Evolutionary conservation across 2,888 invertebrate species (phyloP), one percentile per base, ranked within the genome.

Genomic region (Thelaira solivaga): DNA sequence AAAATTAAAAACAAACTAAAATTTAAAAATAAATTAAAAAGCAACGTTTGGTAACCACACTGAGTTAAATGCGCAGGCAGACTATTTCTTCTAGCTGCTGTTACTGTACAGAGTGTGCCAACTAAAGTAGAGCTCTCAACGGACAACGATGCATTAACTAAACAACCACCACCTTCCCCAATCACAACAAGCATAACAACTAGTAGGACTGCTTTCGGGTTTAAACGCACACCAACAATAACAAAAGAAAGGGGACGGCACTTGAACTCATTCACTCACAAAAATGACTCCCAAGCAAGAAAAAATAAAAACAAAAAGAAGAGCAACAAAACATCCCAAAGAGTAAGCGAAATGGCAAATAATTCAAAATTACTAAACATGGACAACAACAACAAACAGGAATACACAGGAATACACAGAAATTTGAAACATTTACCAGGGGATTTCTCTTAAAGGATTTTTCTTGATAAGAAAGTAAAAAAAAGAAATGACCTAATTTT

Each of bases 11-110:
- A 20, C 29, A 49, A 49, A 20, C 22, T 51, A n/a, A n/a, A n/a
- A n/a, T n/a, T 39, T 20, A 22, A 49, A 22, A 47, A 11, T 1
- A 36, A 29, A 10, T 26, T 8, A 45, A 26, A 16, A 16, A 22
- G 22, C 4, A 8, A 65, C 26, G 20, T 34, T n/a, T 59, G 22
- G 16, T 47, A 47, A 78, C 64, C 73, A 72, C 77, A 45, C 18
- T 29, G 68, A 57, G 73, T 62, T 77, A 45, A 73, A 68, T 68
- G 73, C 77, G 47, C 34, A 47, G 57, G 20, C 31, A 31, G 34
- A 34, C 20, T 55, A 20, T 39, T 49, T 39, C 36, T 49, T 51
- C 22, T 24, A 61, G 31, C n/a, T 31, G 49, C 29, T 57, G 26
- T 47, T 24, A 62, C n/a, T n/a, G n/a, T n/a, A n/a, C n/a, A n/a